These are phyloP conservation scores for Tetramorium parvispinum DNA, from an alignment of 1,140 invertebrate species.

Conservation along the genomic window DNA sequence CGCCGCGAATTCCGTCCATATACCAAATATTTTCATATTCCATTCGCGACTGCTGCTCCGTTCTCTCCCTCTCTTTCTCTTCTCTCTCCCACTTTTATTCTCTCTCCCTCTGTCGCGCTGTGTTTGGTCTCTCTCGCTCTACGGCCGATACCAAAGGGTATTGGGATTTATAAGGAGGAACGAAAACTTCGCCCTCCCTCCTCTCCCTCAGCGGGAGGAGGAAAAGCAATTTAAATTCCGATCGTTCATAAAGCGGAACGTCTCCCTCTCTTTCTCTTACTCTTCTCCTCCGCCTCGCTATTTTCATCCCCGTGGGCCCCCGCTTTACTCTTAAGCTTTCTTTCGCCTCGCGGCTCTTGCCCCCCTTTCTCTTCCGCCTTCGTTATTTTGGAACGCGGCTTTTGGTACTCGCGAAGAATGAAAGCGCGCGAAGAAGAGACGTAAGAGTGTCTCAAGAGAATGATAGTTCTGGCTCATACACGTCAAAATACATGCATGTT, in stretches of 20 bases:
- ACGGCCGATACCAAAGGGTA: constrained; percentile 76
- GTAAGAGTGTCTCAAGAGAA: constrained; percentile 13
- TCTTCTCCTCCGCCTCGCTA: not conserved
- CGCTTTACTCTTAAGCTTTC: constrained; percentile 48
- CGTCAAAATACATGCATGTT: not conserved
- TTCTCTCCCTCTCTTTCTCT: constrained; percentile 5
- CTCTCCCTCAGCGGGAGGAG: constrained; percentile 43
- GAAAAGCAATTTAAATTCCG: constrained; percentile 82
- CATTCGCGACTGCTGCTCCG: constrained; percentile 72
- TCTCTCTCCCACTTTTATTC: constrained; percentile 38
- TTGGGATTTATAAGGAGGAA: constrained; percentile 80
- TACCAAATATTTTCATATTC: constrained; percentile 76
- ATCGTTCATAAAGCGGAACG: constrained; percentile 80
- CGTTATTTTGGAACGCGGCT: constrained; percentile 62
- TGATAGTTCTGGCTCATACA: constrained; percentile 6
- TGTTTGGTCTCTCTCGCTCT: constrained; percentile 35
- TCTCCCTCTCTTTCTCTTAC: constrained; percentile 64
- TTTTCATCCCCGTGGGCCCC: not conserved
- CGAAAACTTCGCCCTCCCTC: constrained; percentile 68
- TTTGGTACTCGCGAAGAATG: constrained; percentile 58
- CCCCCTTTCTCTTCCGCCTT: constrained; percentile 33
- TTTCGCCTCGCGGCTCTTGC: constrained; percentile 45
- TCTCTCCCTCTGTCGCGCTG: constrained; percentile 4
- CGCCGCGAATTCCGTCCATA: constrained; percentile 47
- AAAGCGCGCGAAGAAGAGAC: constrained; percentile 31